Percentiles rank a stretch among this genome's conserved stretches.
phyloP scores from a whole-genome alignment of 1,140 invertebrate species.

The Aphelenchoides besseyi region DNA sequence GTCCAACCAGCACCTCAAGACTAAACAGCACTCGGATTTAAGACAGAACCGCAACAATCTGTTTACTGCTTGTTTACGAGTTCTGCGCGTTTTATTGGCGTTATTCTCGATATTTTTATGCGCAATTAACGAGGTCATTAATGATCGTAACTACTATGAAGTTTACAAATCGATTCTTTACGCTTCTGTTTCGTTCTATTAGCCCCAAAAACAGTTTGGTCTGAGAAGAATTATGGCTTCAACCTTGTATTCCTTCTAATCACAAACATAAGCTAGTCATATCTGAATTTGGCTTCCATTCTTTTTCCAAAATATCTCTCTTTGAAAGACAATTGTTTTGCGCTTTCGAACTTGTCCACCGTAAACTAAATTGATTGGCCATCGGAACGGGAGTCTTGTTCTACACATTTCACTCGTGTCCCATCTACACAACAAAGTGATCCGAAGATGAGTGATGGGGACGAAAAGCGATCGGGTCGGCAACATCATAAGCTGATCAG shows the following conservation, averaged over 20 bases:
- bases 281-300: too few relatives aligned
- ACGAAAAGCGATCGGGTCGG: background rate
- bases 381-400: background rate
- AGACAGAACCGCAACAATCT: too few relatives aligned
- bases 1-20: too few relatives aligned
- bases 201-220: too few relatives aligned
- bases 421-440: background rate
- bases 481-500: background rate
- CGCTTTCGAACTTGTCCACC: background rate
- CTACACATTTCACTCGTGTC: background rate
- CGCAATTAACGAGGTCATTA: background rate
- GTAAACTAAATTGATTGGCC: background rate
- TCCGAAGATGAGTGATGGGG: constrained; percentile 5
- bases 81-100: background rate
- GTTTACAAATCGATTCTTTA: too few relatives aligned
- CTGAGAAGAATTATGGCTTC: too few relatives aligned
- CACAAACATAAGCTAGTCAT: too few relatives aligned
- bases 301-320: too few relatives aligned
- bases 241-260: too few relatives aligned
- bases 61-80: background rate
- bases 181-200: too few relatives aligned
- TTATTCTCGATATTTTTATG: background rate
- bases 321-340: too few relatives aligned
- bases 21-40: too few relatives aligned
- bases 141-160: background rate